Conservation (phyloP, 2,797 vertebrate genomes). For the Lithobates pipiens region DNA sequence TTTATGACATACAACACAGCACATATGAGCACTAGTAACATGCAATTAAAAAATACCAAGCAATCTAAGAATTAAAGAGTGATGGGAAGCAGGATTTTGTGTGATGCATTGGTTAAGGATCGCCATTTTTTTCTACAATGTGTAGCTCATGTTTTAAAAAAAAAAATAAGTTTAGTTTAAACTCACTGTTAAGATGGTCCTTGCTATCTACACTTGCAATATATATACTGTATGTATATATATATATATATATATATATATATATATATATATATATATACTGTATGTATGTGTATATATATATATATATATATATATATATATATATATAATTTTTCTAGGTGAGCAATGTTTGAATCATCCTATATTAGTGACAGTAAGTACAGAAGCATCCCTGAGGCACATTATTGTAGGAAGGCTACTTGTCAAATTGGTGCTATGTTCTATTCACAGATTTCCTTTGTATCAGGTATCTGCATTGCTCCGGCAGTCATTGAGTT, state of each 20-base stretch:
- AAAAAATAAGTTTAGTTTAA: too few relatives aligned
- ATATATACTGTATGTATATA: slow-evolving; percentile 1
- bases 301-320: slow-evolving; percentile 17
- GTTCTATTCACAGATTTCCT: not conserved
- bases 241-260: slow-evolving; percentile 9
- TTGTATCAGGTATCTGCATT: slow-evolving; percentile 7
- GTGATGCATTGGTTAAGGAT: too few relatives aligned
- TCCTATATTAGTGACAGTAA: not conserved
- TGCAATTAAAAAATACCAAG: too few relatives aligned
- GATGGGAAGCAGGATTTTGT: too few relatives aligned
- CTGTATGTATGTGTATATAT: too few relatives aligned
- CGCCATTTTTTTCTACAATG: too few relatives aligned
- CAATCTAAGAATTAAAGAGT: too few relatives aligned
- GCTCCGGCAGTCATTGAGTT: slow-evolving; percentile 16
- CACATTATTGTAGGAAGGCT: not conserved
- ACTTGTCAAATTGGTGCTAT: not conserved
- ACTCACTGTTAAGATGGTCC: too few relatives aligned
- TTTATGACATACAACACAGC: too few relatives aligned
- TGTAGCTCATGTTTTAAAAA: too few relatives aligned
- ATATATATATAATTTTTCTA: not conserved
- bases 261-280: slow-evolving; percentile 17
- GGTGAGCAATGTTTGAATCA: not conserved
- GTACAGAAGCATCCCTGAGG: not conserved
- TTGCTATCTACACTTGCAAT: not conserved
- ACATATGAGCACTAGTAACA: too few relatives aligned